Conservation (phyloP, 2,113 vertebrate species). For the Ardeotis arabs region DNA sequence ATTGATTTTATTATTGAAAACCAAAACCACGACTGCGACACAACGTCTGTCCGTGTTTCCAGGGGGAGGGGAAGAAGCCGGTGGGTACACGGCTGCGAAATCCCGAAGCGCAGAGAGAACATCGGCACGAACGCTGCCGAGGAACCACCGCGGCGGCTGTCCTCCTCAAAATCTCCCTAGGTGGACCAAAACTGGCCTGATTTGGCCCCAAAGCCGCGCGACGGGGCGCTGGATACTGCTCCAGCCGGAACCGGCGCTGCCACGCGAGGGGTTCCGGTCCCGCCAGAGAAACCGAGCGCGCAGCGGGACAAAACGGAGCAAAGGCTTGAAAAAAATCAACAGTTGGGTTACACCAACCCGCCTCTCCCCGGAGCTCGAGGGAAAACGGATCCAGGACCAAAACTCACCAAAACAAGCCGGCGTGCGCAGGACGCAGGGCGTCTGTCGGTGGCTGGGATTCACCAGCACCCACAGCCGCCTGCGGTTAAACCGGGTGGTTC, state of each 20-base stretch:
- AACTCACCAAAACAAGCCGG: not conserved
- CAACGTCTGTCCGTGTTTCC: too few species aligned
- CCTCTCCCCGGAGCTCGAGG: accelerated
- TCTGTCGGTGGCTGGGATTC: too few species aligned
- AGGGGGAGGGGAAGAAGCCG: not conserved
- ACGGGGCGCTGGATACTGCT: too few species aligned
- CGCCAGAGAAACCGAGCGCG: too few species aligned
- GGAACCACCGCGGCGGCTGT: accelerated
- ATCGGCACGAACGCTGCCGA: not conserved
- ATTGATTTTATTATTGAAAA: not conserved
- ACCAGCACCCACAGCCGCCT: too few species aligned
- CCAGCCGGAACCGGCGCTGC: too few species aligned
- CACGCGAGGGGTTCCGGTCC: too few species aligned
- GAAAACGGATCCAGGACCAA: too few species aligned
- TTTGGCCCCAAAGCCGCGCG: not conserved
- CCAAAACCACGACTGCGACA: not conserved
- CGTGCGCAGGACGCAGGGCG: accelerated
- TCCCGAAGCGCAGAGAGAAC: not conserved
- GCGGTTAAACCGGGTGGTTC: too few species aligned
- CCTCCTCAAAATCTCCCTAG: not conserved
- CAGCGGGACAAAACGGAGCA: not conserved
- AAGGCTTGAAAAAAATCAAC: not conserved
- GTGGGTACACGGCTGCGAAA: not conserved
- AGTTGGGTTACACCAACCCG: too few species aligned
- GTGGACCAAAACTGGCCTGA: not conserved